These are phyloP conservation scores for Temnothorax curvispinosus DNA, from an alignment of 1,140 invertebrate species.

Conservation along the genomic window DNA sequence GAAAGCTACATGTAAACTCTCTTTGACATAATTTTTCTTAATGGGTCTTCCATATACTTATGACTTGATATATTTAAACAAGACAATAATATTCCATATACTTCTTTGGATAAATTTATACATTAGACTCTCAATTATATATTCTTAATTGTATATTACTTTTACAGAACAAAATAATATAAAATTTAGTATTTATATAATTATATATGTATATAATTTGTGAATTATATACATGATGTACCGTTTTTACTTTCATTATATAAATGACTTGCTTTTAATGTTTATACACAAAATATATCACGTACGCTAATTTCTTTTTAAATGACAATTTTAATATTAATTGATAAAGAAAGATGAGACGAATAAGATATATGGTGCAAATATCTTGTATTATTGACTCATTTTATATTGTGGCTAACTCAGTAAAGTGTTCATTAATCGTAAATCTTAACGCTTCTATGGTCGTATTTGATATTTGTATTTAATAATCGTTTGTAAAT, in stretches of 20 bases:
- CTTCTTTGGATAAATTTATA: conserved; percentile 57
- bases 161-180: neutral
- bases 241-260: neutral
- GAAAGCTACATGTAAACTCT: conserved; percentile 55
- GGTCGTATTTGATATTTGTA: conserved; percentile 14
- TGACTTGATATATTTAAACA: conserved; percentile 40
- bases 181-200: neutral
- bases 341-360: neutral
- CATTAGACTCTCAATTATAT: neutral
- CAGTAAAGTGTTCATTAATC: neutral
- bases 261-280: neutral
- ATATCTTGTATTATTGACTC: neutral
- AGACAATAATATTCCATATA: conserved; percentile 66
- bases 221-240: neutral
- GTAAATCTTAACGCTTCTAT: conserved; percentile 35
- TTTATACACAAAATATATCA: neutral
- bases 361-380: neutral
- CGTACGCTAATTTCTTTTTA: neutral
- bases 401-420: conserved; percentile 18
- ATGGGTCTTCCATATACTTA: conserved; percentile 66
- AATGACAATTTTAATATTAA: neutral
- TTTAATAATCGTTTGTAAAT: conserved; percentile 40
- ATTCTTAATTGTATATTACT: neutral
- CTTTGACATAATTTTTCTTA: conserved; percentile 42
- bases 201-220: conserved; percentile 16